These are phyloP conservation scores for Nibea albiflora DNA, from an alignment of 2,113 vertebrate species.

Conservation along the genomic window DNA sequence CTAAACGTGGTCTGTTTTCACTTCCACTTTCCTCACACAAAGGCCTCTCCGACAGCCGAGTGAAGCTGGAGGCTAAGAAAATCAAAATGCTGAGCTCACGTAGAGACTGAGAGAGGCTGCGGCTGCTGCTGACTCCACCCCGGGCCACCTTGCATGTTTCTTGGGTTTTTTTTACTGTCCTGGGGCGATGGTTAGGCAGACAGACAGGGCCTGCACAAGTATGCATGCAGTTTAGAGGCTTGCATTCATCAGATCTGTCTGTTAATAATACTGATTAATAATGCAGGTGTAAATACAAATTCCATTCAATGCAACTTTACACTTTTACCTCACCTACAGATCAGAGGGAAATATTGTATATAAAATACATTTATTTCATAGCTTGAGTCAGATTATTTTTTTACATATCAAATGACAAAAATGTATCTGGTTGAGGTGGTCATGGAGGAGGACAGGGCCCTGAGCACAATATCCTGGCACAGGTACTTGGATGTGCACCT, in stretches of 20 bases:
- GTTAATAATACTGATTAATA: background rate
- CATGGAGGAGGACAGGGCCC: too few species aligned
- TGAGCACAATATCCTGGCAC: too few species aligned
- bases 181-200: slow-evolving; percentile 19
- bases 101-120: background rate
- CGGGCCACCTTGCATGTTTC: slow-evolving; percentile 18
- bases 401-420: too few species aligned
- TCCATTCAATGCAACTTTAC: background rate
- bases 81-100: background rate
- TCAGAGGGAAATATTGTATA: background rate
- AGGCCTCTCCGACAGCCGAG: too few species aligned
- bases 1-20: background rate
- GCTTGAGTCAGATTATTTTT: too few species aligned
- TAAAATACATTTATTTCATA: background rate
- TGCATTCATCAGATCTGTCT: too few species aligned
- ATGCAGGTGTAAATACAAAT: background rate
- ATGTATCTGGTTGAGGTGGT: too few species aligned
- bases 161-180: slow-evolving; percentile 28
- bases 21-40: background rate
- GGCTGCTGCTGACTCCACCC: slow-evolving; percentile 71
- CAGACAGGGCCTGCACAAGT: too few species aligned
- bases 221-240: background rate
- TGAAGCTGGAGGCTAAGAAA: background rate
- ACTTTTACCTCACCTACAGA: background rate
- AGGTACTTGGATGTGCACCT: too few species aligned